phyloP scores from a whole-genome alignment of 2,113 vertebrate species.

The Podiceps cristatus region DNA sequence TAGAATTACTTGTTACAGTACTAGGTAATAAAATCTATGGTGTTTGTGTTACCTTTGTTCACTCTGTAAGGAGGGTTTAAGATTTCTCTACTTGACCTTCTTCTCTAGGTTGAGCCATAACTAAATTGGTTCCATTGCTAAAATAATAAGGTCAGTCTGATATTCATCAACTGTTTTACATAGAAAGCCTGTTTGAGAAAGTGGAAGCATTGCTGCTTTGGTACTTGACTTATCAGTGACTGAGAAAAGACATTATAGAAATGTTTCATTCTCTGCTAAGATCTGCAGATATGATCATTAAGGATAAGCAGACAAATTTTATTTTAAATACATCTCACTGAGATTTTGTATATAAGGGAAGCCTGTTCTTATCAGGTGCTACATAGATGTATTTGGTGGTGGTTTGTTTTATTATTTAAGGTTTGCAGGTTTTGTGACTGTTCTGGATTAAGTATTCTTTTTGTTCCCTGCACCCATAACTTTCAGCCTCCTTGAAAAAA shows the following conservation, averaged over 20 bases:
- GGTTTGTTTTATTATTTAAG: background rate
- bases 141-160: background rate
- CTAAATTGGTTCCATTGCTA: background rate
- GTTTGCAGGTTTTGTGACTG: background rate
- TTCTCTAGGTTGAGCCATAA: background rate
- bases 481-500: background rate
- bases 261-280: background rate
- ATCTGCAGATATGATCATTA: background rate
- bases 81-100: background rate
- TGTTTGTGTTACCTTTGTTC: background rate
- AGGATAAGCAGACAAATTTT: background rate
- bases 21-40: conserved; percentile 81
- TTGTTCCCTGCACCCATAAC: background rate
- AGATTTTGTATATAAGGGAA: background rate
- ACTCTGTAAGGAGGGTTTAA: background rate
- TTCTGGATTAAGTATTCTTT: background rate
- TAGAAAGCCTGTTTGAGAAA: background rate
- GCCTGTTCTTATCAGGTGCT: background rate
- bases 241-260: background rate
- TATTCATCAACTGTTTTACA: background rate
- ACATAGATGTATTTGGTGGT: background rate
- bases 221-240: background rate
- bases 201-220: background rate
- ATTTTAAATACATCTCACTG: background rate
- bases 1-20: conserved; percentile 82